phyloP scores from a whole-genome alignment of 1,140 invertebrate species.

The Scaptomyza graminum region DNA sequence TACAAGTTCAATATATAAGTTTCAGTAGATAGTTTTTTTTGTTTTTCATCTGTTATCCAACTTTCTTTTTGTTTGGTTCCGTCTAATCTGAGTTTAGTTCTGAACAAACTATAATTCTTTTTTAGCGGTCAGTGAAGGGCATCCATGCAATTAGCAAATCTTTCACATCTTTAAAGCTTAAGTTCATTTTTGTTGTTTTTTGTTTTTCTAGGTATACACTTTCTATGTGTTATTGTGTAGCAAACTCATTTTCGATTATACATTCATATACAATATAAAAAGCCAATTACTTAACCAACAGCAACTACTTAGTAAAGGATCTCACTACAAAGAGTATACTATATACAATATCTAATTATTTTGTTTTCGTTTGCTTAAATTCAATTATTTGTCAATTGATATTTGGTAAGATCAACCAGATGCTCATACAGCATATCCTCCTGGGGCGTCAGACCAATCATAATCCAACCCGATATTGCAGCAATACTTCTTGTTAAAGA shows the following conservation, averaged over 20 bases:
- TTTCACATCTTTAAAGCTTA: constrained; percentile 69
- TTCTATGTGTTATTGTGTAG: constrained; percentile 47
- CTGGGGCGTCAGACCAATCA: constrained; percentile 80
- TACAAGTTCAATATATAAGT: constrained; percentile 21
- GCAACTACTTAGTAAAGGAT: constrained; percentile 59
- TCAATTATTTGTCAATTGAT: constrained; percentile 84
- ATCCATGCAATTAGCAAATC: constrained; percentile 44
- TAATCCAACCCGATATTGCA: constrained; percentile 82
- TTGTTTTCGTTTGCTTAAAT: constrained; percentile 49
- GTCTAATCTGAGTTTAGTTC: constrained; percentile 4
- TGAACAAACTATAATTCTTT: constrained; percentile 57
- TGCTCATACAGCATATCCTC: constrained; percentile 83
- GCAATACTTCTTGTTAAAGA: constrained; percentile 82
- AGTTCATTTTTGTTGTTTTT: constrained; percentile 24
- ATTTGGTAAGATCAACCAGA: constrained; percentile 80
- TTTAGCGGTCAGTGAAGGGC: constrained; percentile 81
- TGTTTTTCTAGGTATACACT: constrained; percentile 33
- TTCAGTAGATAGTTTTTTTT: background rate
- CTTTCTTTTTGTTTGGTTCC: constrained; percentile 2
- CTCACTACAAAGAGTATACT: constrained; percentile 58
- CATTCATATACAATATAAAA: constrained; percentile 67
- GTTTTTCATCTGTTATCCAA: background rate
- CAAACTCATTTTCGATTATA: constrained; percentile 57
- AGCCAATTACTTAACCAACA: constrained; percentile 75
- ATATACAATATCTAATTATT: constrained; percentile 14